Evolutionary conservation across 2,113 vertebrate genomes (phyloP), one percentile per base, ranked within the genome.

Genomic region (Neolamprologus falcicula): DNA sequence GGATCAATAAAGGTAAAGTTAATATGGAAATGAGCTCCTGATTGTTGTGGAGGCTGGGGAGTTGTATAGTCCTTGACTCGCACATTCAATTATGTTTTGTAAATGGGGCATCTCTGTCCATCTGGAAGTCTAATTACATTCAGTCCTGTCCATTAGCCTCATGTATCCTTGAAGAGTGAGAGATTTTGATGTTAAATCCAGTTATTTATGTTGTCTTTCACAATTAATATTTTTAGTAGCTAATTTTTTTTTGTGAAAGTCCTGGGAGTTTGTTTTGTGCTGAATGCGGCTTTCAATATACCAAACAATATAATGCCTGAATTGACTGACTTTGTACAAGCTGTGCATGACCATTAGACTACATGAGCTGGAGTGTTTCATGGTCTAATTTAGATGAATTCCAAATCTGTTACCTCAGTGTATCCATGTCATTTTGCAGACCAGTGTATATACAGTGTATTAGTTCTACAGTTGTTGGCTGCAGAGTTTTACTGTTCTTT

Each of bases 111-210:
- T 84, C 86, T 73, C 59, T 73, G 91, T 94, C 90, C 92, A 95
- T 93, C 93, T 94, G 90, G 93, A 95, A 89, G 93, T 88, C 87
- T 86, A 86, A 92, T 93, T 91, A 88, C 90, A 78, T 91, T 94
- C 93, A 93, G 94, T 94, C 82, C 87, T 93, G 88, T 93, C 89
- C 92, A 93, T 95, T 92, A 93, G 84, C 86, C 86, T 92, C 80
- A 91, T 86, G 83, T 84, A 90, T 90, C 89, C 83, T 92, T 82
- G 28, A 91, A 94, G 45, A 91, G 82, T 78, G 68, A 90, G 85
- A 92, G 61, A 19, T 88, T 90, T 90, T 87, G 85, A 83, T 83
- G 61, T 88, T 88, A 37, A 91, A 86, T 92, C 59, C 78, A 88
- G 33, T 92, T 35, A 31, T 68, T 91, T 52, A 45, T 78, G 83